Evolutionary conservation across 53 echinoderm and acorn worm genomes (phyloP).

Genomic region (Crossaster papposus): DNA sequence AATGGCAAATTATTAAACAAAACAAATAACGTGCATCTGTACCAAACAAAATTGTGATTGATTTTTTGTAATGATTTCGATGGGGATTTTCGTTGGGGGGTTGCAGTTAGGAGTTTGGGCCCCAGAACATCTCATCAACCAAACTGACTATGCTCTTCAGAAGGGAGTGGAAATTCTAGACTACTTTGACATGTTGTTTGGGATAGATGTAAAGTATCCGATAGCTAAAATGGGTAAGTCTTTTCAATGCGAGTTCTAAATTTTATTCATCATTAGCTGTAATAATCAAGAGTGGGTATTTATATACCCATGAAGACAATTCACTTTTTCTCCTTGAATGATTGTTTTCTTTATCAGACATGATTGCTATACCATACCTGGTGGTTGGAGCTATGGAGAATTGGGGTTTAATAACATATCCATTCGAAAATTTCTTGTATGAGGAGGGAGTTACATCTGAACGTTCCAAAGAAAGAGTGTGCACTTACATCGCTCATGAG

Average conservation of each 20-base stretch:
- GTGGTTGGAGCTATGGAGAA: constrained; percentile 87
- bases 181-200: constrained; percentile 79
- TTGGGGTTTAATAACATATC: constrained; percentile 85
- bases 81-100: not conserved
- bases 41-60: not conserved
- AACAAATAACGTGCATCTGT: not conserved
- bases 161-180: constrained; percentile 81
- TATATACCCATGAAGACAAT: not conserved
- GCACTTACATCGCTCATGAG: constrained; percentile 82
- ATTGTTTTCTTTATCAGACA: constrained; percentile 58
- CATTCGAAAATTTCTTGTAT: constrained; percentile 70
- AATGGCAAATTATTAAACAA: not conserved
- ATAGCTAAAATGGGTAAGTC: constrained; percentile 91
- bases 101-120: constrained; percentile 88
- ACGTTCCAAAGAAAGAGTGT: constrained; percentile 68
- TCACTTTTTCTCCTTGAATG: too few relatives aligned
- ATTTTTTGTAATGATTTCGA: not conserved
- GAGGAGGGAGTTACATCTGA: constrained; percentile 72
- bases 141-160: constrained; percentile 78
- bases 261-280: not conserved
- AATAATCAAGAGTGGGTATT: too few relatives aligned
- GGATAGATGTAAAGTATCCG: constrained; percentile 67
- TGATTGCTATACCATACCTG: constrained; percentile 81
- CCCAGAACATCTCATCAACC: constrained; percentile 68
- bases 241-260: not conserved